Base-by-base conservation (phyloP, 2,888 invertebrate species). In the Siphlonurus alternatus region DNA sequence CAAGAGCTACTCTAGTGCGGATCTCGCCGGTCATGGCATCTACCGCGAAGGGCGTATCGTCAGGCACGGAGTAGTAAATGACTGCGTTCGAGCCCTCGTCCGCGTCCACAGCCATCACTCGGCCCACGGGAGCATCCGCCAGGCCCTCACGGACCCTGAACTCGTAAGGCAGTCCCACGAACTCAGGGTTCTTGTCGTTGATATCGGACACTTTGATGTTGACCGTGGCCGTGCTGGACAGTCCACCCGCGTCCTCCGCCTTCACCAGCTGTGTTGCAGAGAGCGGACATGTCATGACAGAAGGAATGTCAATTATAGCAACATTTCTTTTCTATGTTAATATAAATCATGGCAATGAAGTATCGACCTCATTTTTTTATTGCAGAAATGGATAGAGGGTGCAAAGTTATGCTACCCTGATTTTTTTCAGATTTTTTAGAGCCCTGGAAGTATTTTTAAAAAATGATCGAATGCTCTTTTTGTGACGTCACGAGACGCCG, bases 171-270 rank as follows among this genome's bases (percentile, higher is more conserved):
- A 88, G 80, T 63, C 83, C 82, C n/a, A 88, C 83, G 71, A 93
- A 94, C 72, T 88, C 89, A 0, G 93, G 93, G 74, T 92, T 93
- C 71, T 93, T 91, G 72, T 94, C 93, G 72, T 93, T 93, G 67
- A 93, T 90, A 71, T 94, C 94, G 0, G 91, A 90, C 1, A 94
- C 89, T 72, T 87, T 88, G 64, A 94, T 88, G 71, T 92, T 91
- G 0, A 93, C 88, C 0, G 89, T 90, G 0, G 90, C 87, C 1
- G 88, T 89, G 70, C 87, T 89, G 0, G 87, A 84, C 53, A 93
- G 75, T 59, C 87, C 89, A 1, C 91, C 92, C 23, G 87, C 85
- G 72, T 93, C 93, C 75, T 91, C 91, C 0, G 93, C 93, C 77
- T 83, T 87, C 62, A 94, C 83, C 72, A 87, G 80, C 88, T 88